Evolutionary conservation across 2,888 invertebrate genomes (phyloP).

Genomic region (Cenopis cana): DNA sequence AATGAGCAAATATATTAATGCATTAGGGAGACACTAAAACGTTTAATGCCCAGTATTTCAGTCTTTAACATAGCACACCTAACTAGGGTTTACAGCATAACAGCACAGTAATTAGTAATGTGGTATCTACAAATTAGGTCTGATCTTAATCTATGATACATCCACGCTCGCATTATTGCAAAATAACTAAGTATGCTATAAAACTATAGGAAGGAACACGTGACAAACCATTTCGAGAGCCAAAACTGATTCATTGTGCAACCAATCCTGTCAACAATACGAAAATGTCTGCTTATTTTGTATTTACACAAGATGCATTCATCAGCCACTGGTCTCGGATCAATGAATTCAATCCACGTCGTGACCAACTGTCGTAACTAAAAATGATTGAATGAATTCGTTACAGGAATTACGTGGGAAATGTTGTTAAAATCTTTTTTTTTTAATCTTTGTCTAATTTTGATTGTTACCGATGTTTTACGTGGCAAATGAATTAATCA

Average conservation of each 20-base stretch:
- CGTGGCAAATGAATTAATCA: not conserved
- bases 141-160: not conserved
- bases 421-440: constrained; percentile 6
- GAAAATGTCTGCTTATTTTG: constrained; percentile 15
- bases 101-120: too few species aligned
- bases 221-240: constrained; percentile 3
- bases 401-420: constrained; percentile 26
- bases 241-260: constrained; percentile 6
- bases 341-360: constrained; percentile 19
- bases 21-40: constrained; percentile 1
- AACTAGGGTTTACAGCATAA: too few species aligned
- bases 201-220: not conserved
- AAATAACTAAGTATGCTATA: not conserved
- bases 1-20: constrained; percentile 8
- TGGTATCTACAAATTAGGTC: too few species aligned
- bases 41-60: too few species aligned
- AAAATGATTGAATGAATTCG: constrained; percentile 30
- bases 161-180: not conserved
- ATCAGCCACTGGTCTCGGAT: constrained; percentile 13
- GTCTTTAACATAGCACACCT: too few species aligned
- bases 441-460: constrained; percentile 3
- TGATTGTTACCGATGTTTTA: not conserved
- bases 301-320: constrained; percentile 20
- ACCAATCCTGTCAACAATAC: constrained; percentile 7
- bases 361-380: constrained; percentile 24